Base-by-base conservation (phyloP, 1,140 invertebrate species). In the Drosophila athabasca region DNA sequence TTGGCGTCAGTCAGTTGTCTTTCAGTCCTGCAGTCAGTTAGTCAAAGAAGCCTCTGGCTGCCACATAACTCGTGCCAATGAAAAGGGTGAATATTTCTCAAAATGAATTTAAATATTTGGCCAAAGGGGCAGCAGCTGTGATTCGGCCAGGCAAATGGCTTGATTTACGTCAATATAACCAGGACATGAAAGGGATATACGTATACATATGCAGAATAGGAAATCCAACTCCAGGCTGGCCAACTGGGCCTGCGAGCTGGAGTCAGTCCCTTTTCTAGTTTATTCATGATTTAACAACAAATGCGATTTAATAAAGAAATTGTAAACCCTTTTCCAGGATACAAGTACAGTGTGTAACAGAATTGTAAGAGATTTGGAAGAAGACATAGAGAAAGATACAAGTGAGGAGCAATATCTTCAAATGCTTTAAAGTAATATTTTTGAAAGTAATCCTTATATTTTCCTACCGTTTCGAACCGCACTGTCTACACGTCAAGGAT, bases 31-130 rank as follows among this genome's bases (percentile, higher is more conserved):
- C 17, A 48, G 52, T 46, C 17, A 41, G 31, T 9, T 9, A 31
- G 24, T 26, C 24, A 26, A 26, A 6, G 24, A 62, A 59, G 48
- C 39, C 5, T 39, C 52, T 43, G 31, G 29, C 46, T 55, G 15
- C 41, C 53, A 66, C 51, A 69, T 59, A 68, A 66, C 45, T 51
- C 53, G 58, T 46, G 67, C 49, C 60, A 48, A 64, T 69, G 66
- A 74, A 85, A 58, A 67, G 69, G 65, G 76, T 66, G 62, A 67
- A 55, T 24, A 75, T 44, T 43, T 69, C 54, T 50, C 51, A 75
- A 83, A 79, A 85, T 81, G 66, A 75, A 87, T 85, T 85, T 80
- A 85, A 85, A 85, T 81, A 74, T 67, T 80, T 80, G 73, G 57
- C 72, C 46, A 77, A 69, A 76, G 76, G 65, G 35, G 50, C 49